These are phyloP conservation scores for Scleropages formosus DNA, from an alignment of 2,797 vertebrate genomes.

Conservation along the genomic window DNA sequence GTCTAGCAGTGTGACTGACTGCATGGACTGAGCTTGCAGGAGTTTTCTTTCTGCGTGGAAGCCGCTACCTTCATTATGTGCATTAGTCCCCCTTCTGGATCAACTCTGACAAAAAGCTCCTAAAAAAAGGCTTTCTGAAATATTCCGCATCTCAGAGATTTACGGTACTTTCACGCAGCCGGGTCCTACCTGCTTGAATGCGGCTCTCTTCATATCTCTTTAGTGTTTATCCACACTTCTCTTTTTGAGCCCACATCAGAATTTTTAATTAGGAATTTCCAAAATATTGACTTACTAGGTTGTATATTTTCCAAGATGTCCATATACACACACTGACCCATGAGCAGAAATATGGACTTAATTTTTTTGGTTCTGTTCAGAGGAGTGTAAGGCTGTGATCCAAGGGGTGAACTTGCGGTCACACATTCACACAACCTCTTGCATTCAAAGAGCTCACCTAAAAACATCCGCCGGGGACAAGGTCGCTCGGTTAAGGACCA, in stretches of 20 bases:
- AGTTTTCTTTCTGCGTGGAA: neutral
- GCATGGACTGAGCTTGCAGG: neutral
- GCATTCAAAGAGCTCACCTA: neutral
- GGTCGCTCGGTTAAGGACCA: neutral
- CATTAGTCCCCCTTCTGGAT: no score
- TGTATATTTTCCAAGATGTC: no score
- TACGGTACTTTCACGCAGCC: neutral
- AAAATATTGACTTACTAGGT: no score
- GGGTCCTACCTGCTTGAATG: no score
- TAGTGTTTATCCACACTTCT: no score
- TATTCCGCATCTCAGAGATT: neutral
- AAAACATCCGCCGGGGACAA: constrained; percentile 17
- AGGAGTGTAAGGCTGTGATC: neutral
- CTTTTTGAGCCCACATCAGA: neutral
- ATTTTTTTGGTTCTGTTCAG: neutral
- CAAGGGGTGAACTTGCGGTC: constrained; percentile 3
- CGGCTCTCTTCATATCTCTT: no score
- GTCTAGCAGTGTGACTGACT: neutral
- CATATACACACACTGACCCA: no score
- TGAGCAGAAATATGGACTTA: no score
- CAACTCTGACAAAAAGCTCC: no score
- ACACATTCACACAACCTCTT: neutral
- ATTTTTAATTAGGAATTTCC: no score
- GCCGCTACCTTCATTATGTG: neutral
- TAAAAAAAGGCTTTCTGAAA: neutral